Evolutionary conservation across 2,113 vertebrate species (phyloP), one percentile per base, ranked within the genome.

Genomic region (Uria aalge): DNA sequence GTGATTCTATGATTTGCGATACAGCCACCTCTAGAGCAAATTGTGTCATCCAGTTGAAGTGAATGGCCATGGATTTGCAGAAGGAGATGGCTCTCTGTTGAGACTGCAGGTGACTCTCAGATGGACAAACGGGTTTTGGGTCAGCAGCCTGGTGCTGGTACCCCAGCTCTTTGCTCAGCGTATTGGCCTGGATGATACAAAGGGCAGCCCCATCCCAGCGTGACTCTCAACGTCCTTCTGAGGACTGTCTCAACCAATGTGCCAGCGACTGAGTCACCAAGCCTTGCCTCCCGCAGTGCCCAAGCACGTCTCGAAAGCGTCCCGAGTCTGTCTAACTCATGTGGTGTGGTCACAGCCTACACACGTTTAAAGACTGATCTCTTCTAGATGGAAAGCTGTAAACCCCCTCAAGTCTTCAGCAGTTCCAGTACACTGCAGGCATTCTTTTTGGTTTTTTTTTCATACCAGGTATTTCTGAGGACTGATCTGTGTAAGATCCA

Each of bases 181-280:
- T 2, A 15, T 50, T 2, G 3, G 73, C 63, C 63, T 1, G 1
- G 48, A 15, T 41, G 62, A 9, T 27, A 15, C 3, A 1, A 8
- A 63, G 74, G 76, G 53, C n/a, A 21, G 11, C 23, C 30, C 66
- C 5, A 3, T 11, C 36, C 4, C 40, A 30, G 40, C 0, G 0
- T 41, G 53, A 18, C 77, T 71, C 32, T 38, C 24, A 4, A 2
- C 0, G 0, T 55, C 78, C 57, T 40, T 32, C 48, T 45, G 71
- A 88, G 81, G 10, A 13, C 81, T 59, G 55, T 47, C 55, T 34
- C 50, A 9, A 18, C 5, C 1, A 84, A 11, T 7, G 6, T 18
- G 47, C 83, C 86, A 67, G 52, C 5, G 4, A 15, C 87, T 88
- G 90, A 93, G 85, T 85, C 85, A 95, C 55, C 76, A n/a, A 11